phyloP scores from a whole-genome alignment of 2,888 invertebrate genomes.

The Drosophila demipolita region DNA sequence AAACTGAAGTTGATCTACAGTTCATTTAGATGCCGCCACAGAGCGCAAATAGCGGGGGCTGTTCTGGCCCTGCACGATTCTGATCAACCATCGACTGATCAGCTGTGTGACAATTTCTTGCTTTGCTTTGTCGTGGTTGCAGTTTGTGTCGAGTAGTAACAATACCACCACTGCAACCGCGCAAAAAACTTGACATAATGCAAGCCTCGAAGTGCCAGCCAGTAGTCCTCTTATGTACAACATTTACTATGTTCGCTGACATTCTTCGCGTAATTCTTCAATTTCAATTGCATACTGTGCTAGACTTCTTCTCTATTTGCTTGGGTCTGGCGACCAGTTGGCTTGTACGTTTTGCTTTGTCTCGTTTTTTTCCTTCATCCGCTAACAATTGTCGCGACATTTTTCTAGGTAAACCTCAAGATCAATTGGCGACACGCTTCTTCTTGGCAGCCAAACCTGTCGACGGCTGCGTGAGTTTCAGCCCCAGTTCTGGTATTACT shows the following conservation, averaged over 20 bases:
- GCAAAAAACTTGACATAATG: slow-evolving; percentile 59
- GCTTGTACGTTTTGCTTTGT: slow-evolving; percentile 22
- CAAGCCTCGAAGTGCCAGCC: slow-evolving; percentile 36
- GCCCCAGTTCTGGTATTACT: slow-evolving; percentile 12
- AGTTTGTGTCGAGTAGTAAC: slow-evolving; percentile 8
- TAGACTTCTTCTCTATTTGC: slow-evolving; percentile 53
- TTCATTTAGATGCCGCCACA: slow-evolving; percentile 81
- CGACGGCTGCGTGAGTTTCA: slow-evolving; percentile 68
- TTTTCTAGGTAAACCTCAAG: slow-evolving; percentile 85
- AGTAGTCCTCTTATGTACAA: slow-evolving; percentile 61
- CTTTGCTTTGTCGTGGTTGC: not conserved
- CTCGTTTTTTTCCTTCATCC: slow-evolving; percentile 39
- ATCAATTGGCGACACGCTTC: slow-evolving; percentile 85
- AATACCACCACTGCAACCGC: slow-evolving; percentile 15
- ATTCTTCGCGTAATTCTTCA: slow-evolving; percentile 84
- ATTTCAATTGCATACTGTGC: slow-evolving; percentile 83
- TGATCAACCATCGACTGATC: slow-evolving; percentile 55
- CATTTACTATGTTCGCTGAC: slow-evolving; percentile 78
- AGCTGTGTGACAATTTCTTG: slow-evolving; percentile 75
- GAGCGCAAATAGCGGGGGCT: slow-evolving; percentile 63
- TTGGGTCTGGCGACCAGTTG: slow-evolving; percentile 27
- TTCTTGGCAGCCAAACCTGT: slow-evolving; percentile 74
- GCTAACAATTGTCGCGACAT: slow-evolving; percentile 82
- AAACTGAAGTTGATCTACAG: slow-evolving; percentile 77
- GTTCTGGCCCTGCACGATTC: slow-evolving; percentile 48